A percentile compares a stretch with the other conserved stretches of the same genome.
Evolutionary conservation across 2,113 vertebrate genomes (phyloP).

Genomic region (Polypterus senegalus): DNA sequence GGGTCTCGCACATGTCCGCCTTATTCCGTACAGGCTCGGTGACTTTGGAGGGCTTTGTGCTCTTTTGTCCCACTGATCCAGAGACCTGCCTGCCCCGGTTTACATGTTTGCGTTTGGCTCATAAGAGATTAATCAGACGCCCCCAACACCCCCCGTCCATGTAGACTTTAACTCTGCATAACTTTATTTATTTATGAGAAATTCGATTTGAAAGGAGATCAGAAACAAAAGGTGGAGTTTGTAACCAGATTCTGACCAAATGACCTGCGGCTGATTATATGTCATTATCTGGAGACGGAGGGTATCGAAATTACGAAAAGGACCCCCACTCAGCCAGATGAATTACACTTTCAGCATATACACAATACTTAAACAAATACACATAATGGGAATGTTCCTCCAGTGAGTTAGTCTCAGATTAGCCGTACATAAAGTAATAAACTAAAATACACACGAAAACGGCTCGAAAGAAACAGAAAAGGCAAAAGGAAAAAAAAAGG

Average conservation of each 20-base stretch:
- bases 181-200: constrained; percentile 78
- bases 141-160: neutral
- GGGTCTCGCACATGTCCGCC: neutral
- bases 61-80: too few species aligned
- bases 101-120: too few species aligned
- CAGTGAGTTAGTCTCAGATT: too few species aligned
- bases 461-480: too few species aligned
- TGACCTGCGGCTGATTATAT: constrained; percentile 85
- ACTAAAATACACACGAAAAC: too few species aligned
- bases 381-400: too few species aligned
- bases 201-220: constrained; percentile 85
- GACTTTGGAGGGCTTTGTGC: too few species aligned
- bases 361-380: constrained; percentile 32
- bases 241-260: constrained; percentile 81
- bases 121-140: too few species aligned
- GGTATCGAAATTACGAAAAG: constrained; percentile 73
- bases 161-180: constrained; percentile 53
- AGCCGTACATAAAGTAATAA: too few species aligned
- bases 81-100: too few species aligned
- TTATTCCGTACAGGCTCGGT: too few species aligned
- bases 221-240: constrained; percentile 64
- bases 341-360: constrained; percentile 43
- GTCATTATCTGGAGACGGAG: constrained; percentile 86
- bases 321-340: constrained; percentile 58
- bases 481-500: too few species aligned